A percentile compares a stretch with the other conserved stretches of the same genome.
Conservation (phyloP, 2,797 vertebrate genomes). For the Spinus pinus region DNA sequence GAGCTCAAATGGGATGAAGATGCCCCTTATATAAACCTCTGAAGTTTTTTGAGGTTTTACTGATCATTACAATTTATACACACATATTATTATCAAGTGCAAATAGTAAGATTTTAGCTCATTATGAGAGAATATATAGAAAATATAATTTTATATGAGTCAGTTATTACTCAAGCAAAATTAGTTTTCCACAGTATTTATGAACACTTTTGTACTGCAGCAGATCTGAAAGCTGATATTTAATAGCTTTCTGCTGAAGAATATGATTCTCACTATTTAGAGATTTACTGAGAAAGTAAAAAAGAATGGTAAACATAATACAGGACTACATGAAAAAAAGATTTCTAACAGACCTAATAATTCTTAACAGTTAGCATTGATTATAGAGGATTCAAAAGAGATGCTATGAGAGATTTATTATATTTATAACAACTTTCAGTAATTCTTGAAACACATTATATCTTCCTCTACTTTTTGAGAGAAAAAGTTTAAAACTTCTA, state of each 20-base stretch:
- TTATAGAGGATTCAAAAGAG: background rate
- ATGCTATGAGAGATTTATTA: background rate
- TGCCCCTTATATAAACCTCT: background rate
- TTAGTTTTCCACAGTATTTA: background rate
- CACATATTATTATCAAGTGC: background rate
- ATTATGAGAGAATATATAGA: background rate
- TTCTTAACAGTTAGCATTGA: background rate
- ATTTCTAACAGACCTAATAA: background rate
- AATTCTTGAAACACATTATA: background rate
- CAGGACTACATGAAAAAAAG: background rate
- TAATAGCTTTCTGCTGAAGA: background rate
- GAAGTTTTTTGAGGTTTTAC: background rate
- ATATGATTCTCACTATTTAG: background rate
- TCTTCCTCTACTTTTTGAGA: background rate
- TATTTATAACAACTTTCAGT: background rate
- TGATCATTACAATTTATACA: background rate
- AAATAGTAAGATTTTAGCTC: background rate
- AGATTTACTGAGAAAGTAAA: background rate
- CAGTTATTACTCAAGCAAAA: background rate
- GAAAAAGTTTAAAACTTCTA: background rate
- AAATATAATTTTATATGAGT: background rate
- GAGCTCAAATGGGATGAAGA: background rate
- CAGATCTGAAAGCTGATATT: background rate
- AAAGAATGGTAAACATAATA: background rate
- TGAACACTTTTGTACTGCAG: background rate